These are phyloP conservation scores for Cancer borealis DNA, from an alignment of 2,888 invertebrate genomes.

Conservation along the genomic window DNA sequence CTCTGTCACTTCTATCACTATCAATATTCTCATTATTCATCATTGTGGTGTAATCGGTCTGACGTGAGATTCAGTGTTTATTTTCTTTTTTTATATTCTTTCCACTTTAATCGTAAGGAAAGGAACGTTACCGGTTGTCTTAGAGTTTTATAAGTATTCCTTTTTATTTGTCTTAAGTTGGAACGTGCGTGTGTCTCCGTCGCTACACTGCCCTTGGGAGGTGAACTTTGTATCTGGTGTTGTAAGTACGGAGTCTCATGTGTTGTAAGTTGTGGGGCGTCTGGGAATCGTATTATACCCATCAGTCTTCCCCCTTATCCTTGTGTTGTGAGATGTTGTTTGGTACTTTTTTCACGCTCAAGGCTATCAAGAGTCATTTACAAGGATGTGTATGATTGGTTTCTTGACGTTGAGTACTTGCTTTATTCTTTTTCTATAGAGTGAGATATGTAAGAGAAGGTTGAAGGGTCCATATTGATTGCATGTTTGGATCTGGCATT, in stretches of 20 bases:
- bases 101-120: neutral
- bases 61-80: neutral
- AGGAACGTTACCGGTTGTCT: neutral
- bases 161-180: neutral
- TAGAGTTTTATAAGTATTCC: neutral
- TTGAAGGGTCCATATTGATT: no score
- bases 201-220: neutral
- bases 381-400: no score
- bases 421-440: no score
- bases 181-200: neutral
- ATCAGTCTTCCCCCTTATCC: no score
- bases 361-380: no score
- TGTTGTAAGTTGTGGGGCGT: neutral
- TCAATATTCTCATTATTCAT: neutral
- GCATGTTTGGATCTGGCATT: no score
- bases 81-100: neutral
- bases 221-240: neutral
- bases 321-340: no score
- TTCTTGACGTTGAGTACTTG: no score
- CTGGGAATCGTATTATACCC: neutral
- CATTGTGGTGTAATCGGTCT: neutral
- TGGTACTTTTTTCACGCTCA: no score
- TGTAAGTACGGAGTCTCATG: neutral
- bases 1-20: neutral
- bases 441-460: no score